Percentiles rank a stretch among this genome's conserved stretches.
Conservation (phyloP, 2,113 vertebrate species). For the Emydocephalus ijimae region DNA sequence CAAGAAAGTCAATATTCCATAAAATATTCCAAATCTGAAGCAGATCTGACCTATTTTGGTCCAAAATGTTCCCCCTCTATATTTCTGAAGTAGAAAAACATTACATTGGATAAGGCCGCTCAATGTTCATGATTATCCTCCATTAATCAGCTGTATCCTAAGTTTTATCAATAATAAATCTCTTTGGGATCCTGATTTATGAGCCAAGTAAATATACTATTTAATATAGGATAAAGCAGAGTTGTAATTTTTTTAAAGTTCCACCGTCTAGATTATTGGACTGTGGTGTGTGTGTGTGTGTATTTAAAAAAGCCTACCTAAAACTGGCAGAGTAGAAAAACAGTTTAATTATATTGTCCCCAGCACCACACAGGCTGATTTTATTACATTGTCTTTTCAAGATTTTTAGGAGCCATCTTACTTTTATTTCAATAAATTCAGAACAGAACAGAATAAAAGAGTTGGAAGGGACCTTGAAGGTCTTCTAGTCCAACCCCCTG, state of each 20-base stretch:
- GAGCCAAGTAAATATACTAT: not conserved
- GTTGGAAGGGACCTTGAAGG: too few relatives aligned
- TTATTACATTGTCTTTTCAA: conserved; percentile 12
- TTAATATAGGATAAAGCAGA: not conserved
- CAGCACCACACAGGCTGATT: conserved; percentile 33
- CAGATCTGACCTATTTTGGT: too few relatives aligned
- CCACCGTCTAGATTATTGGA: not conserved
- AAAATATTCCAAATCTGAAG: too few relatives aligned
- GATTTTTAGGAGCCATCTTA: conserved; percentile 46
- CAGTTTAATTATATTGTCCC: conserved; percentile 43
- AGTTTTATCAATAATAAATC: not conserved
- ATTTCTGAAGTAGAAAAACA: not conserved
- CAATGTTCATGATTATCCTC: not conserved
- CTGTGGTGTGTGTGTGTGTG: not conserved
- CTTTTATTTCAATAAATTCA: conserved; percentile 32
- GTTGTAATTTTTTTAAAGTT: not conserved
- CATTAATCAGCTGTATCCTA: not conserved
- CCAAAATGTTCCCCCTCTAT: not conserved
- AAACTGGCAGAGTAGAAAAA: conserved; percentile 40
- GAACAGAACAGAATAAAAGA: too few relatives aligned
- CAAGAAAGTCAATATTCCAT: too few relatives aligned
- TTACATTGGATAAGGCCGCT: not conserved
- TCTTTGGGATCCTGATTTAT: not conserved
- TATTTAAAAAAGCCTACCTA: conserved; percentile 11
- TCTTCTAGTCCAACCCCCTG: not conserved